phyloP scores from a whole-genome alignment of 2,888 invertebrate species.

The Biston stratarius region DNA sequence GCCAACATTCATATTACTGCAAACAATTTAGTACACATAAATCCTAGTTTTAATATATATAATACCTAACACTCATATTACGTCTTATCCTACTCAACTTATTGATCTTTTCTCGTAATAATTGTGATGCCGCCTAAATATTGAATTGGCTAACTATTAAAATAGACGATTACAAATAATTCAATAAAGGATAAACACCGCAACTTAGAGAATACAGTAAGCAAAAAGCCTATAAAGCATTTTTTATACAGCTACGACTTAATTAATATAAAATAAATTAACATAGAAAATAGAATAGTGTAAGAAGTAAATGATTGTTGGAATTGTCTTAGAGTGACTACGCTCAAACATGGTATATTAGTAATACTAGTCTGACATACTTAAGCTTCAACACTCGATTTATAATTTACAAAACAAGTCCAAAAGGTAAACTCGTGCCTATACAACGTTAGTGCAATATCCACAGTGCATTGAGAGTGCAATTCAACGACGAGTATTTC shows the following conservation, averaged over 20 bases:
- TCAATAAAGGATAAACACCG: slow-evolving; percentile 68
- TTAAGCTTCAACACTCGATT: slow-evolving; percentile 47
- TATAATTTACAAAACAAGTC: slow-evolving; percentile 46
- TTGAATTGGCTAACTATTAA: slow-evolving; percentile 81
- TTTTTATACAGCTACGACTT: slow-evolving; percentile 78
- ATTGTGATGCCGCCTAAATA: slow-evolving; percentile 82
- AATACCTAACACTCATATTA: slow-evolving; percentile 71
- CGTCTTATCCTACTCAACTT: slow-evolving; percentile 70
- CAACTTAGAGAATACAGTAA: slow-evolving; percentile 71
- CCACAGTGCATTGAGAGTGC: slow-evolving; percentile 68
- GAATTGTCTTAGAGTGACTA: slow-evolving; percentile 57
- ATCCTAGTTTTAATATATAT: slow-evolving; percentile 70
- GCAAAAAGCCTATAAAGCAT: slow-evolving; percentile 73
- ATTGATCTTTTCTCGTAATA: slow-evolving; percentile 66
- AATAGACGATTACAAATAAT: slow-evolving; percentile 70
- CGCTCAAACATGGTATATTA: slow-evolving; percentile 51
- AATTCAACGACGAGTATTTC: slow-evolving; percentile 51
- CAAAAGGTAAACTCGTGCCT: slow-evolving; percentile 48
- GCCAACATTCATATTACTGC: slow-evolving; percentile 62
- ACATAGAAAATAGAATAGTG: slow-evolving; percentile 46
- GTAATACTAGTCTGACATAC: slow-evolving; percentile 54
- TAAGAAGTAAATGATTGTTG: slow-evolving; percentile 59
- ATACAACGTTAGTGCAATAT: slow-evolving; percentile 67
- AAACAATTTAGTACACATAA: slow-evolving; percentile 70
- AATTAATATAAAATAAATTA: slow-evolving; percentile 77